phyloP scores from a whole-genome alignment of 2,888 invertebrate species.

The Acronicta psi region DNA sequence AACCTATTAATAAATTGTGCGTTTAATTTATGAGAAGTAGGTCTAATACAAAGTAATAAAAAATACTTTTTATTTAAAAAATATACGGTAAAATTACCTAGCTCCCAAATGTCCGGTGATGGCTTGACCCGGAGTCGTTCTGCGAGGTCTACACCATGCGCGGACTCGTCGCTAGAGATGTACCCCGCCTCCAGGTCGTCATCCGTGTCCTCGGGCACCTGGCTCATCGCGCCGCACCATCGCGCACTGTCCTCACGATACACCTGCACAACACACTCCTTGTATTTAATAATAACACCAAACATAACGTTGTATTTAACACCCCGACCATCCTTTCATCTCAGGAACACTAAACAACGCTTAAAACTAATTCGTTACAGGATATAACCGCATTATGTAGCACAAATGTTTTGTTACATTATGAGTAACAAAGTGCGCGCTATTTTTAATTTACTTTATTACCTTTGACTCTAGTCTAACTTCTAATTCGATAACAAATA shows the following conservation, averaged over 20 bases:
- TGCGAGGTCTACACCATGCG: constrained; percentile 82
- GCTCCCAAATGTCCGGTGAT: constrained; percentile 84
- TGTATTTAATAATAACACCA: constrained; percentile 15
- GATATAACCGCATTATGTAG: constrained; percentile 33
- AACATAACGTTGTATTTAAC: constrained; percentile 17
- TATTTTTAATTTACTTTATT: constrained; percentile 12
- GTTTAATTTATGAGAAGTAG: neutral
- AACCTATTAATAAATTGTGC: no score
- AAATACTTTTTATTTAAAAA: neutral
- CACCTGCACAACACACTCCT: constrained; percentile 60
- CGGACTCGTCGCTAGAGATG: constrained; percentile 89
- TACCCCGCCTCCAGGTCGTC: constrained; percentile 81
- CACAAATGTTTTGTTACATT: constrained; percentile 15
- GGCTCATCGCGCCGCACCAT: constrained; percentile 82
- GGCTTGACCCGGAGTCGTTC: constrained; percentile 81
- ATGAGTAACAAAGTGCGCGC: constrained; percentile 17
- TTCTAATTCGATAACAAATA: constrained; percentile 14
- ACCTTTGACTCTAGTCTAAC: constrained; percentile 5
- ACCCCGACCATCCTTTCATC: constrained; percentile 29
- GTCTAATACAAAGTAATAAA: neutral
- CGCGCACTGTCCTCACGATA: constrained; percentile 76
- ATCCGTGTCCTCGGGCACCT: constrained; percentile 79
- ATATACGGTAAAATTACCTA: constrained; percentile 70
- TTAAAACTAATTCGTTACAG: constrained; percentile 42
- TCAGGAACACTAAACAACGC: constrained; percentile 20